Percentiles rank a stretch among this genome's conserved stretches.
Conservation (phyloP, 2,888 invertebrate species). For the Cepaea hortensis region DNA sequence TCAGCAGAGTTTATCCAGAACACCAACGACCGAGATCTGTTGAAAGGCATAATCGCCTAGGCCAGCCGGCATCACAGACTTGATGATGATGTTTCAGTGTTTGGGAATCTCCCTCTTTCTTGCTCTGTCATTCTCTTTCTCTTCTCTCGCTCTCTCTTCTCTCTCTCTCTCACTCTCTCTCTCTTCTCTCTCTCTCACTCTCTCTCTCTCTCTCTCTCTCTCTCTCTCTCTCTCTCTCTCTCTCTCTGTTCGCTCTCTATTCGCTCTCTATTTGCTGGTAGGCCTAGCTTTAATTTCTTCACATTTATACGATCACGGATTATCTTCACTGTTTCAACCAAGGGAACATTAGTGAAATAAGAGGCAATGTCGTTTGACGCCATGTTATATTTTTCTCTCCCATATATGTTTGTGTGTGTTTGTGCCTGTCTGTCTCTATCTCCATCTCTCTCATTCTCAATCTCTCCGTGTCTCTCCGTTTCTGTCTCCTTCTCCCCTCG, state of each 20-base stretch:
- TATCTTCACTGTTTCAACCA: too few relatives aligned
- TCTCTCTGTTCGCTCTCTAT: background rate
- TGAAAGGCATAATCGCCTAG: too few relatives aligned
- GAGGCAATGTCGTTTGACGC: too few relatives aligned
- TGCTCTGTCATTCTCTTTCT: background rate
- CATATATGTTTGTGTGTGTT: too few relatives aligned
- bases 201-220: background rate
- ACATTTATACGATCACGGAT: too few relatives aligned
- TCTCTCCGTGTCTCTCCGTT: background rate
- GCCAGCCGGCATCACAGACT: too few relatives aligned
- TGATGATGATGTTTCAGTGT: too few relatives aligned
- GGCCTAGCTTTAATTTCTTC: background rate
- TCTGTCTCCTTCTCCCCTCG: background rate
- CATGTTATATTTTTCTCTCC: too few relatives aligned
- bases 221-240: background rate
- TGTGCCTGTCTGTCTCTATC: background rate
- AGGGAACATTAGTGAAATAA: too few relatives aligned
- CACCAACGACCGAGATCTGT: too few relatives aligned
- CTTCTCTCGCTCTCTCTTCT: background rate
- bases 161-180: background rate
- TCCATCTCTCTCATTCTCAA: background rate
- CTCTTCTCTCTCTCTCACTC: background rate
- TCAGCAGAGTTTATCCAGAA: too few relatives aligned
- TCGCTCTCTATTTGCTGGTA: background rate
- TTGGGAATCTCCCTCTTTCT: background rate